Evolutionary conservation across 2,797 vertebrate genomes (phyloP).

Genomic region (Pangasius macronema): DNA sequence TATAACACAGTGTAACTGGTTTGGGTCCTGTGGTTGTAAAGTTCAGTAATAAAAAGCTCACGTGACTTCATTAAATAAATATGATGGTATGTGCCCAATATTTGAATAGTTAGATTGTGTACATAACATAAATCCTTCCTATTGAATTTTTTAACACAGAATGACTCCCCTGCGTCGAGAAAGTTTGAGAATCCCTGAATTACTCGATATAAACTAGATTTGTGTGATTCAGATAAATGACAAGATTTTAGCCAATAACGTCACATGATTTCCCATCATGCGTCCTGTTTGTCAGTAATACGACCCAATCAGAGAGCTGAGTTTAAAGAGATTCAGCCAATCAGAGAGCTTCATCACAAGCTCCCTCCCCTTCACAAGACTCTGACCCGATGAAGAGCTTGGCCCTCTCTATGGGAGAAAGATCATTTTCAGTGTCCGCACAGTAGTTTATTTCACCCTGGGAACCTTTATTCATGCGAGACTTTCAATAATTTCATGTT

Average conservation of each 20-base stretch:
- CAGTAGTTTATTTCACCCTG: slow-evolving; percentile 35
- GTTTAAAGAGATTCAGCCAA: slow-evolving; percentile 62
- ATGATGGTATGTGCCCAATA: not conserved
- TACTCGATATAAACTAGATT: not conserved
- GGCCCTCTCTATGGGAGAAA: slow-evolving; percentile 80
- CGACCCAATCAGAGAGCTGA: slow-evolving; percentile 64
- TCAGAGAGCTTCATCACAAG: slow-evolving; percentile 66
- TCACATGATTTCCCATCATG: slow-evolving; percentile 55
- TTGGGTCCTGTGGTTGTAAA: not conserved
- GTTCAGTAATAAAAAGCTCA: not conserved
- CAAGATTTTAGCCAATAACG: slow-evolving; percentile 66
- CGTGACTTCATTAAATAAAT: not conserved
- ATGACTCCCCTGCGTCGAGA: not conserved
- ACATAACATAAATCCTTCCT: not conserved
- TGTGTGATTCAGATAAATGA: slow-evolving; percentile 34
- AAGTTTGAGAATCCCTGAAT: not conserved
- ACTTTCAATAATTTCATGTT: not conserved
- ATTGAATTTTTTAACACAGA: not conserved
- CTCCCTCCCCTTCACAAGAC: slow-evolving; percentile 79
- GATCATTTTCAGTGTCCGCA: slow-evolving; percentile 69
- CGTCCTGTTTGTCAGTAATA: slow-evolving; percentile 64
- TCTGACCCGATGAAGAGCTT: slow-evolving; percentile 81
- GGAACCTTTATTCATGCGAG: slow-evolving; percentile 38
- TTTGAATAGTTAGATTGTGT: not conserved
- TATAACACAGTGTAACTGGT: not conserved